Conservation (phyloP, 2,888 invertebrate species). For the Trissolcus japonicus region DNA sequence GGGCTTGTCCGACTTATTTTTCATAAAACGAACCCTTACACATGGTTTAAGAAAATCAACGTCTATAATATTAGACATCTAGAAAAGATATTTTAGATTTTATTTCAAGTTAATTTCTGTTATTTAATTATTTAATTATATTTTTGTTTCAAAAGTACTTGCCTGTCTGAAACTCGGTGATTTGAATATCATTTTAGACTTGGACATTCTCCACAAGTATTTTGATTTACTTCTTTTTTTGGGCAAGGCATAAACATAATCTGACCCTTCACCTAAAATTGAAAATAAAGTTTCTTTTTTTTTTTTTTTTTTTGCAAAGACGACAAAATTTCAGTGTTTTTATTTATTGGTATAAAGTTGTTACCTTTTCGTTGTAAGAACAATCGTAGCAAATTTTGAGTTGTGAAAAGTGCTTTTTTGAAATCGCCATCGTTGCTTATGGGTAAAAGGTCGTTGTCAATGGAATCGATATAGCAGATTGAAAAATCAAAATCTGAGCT, state of each 20-base stretch:
- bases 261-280: too few species aligned
- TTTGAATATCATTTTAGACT: too few species aligned
- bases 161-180: too few species aligned
- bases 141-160: too few species aligned
- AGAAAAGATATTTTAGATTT: slow-evolving; percentile 4
- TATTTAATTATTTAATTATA: not conserved
- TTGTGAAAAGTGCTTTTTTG: slow-evolving; percentile 90
- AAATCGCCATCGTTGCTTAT: slow-evolving; percentile 99
- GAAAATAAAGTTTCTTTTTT: too few species aligned
- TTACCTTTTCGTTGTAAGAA: slow-evolving; percentile 95
- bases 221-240: too few species aligned
- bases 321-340: too few species aligned
- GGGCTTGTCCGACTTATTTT: slow-evolving; percentile 98
- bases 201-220: too few species aligned
- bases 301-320: too few species aligned
- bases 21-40: slow-evolving; percentile 93
- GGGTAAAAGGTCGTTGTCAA: slow-evolving; percentile 96
- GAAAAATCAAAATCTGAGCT: slow-evolving; percentile 92
- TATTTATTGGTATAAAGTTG: too few species aligned
- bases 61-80: slow-evolving; percentile 98
- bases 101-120: not conserved
- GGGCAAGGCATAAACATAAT: too few species aligned
- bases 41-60: slow-evolving; percentile 99
- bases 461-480: slow-evolving; percentile 96
- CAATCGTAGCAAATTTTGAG: slow-evolving; percentile 90